Base-by-base conservation (phyloP, 2,797 vertebrate genomes). In the Lacerta agilis region DNA sequence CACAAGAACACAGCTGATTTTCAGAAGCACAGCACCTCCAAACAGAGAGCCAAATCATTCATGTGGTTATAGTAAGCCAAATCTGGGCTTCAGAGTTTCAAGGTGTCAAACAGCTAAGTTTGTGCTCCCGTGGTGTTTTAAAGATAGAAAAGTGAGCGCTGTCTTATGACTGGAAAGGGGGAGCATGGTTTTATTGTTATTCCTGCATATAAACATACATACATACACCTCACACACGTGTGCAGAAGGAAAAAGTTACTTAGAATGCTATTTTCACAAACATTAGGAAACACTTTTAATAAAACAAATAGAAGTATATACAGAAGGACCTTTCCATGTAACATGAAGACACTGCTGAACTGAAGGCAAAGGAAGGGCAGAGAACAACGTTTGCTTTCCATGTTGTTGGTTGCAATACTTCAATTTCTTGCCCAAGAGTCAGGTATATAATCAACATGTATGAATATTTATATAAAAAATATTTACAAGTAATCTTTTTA, bases 381-480 rank as follows among this genome's bases (percentile, higher is more conserved):
- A 69, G 20, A 89, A 58, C 9, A 81, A 79, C 58, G 49, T 23
- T 82, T 81, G 29, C 61, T 85, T 87, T 72, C 64, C 36, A n/a
- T 69, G 41, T 86, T 69, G 86, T 5, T 58, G 27, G 55, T 29
- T n/a, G 66, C 18, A 81, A 89, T 23, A 75, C 67, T 82, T 87
- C 81, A 89, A 55, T 81, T 89, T 79, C 38, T 72, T 79, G 77
- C 76, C 27, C 85, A 84, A 20, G 13, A 38, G 38, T 67, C 61
- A 75, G 27, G 79, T 72, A 61, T 83, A 79, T 79, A 71, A 55
- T 64, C 29, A 66, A 82, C 58, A 33, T 81, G 66, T 71, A 71
- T 43, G 17, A 88, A 3, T 36, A 76, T 73, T 82, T 66, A 67
- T 89, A 86, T 81, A 89, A 89, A 89, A 89, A 89, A 89, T 85